Conservation (phyloP, 1,140 invertebrate genomes). For the Pomacea maculata region DNA sequence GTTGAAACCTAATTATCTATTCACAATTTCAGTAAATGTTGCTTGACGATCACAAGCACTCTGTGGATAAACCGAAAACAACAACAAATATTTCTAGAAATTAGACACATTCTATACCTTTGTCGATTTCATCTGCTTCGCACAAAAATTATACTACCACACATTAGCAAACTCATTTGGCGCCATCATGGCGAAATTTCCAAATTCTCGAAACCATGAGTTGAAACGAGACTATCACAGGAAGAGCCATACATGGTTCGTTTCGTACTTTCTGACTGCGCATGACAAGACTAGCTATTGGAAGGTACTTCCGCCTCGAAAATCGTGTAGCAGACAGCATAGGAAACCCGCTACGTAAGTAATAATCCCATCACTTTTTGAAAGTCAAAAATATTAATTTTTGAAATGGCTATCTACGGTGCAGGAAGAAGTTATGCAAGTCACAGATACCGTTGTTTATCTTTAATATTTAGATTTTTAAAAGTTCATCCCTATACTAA, state of each 20-base stretch:
- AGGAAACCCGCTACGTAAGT: no score
- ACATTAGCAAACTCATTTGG: constrained; percentile 37
- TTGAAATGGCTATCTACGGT: no score
- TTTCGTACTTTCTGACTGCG: neutral
- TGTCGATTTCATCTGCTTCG: neutral
- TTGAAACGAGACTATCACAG: neutral
- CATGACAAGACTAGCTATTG: no score
- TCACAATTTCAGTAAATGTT: neutral
- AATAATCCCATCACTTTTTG: no score
- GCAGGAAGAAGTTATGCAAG: no score
- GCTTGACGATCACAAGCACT: neutral
- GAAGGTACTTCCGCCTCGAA: no score
- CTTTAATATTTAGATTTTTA: no score
- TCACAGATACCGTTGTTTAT: no score
- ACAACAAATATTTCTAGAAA: neutral
- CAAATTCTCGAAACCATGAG: constrained; percentile 8
- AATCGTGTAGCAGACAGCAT: no score
- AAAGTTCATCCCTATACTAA: no score
- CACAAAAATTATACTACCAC: constrained; percentile 7
- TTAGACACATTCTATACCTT: neutral
- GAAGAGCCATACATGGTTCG: neutral
- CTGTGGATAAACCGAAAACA: neutral
- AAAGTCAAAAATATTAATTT: no score
- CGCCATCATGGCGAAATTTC: constrained; percentile 51
- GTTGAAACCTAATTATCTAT: constrained; percentile 13